These are phyloP conservation scores for Prolemur simus DNA, from an alignment of 2,113 vertebrate species.

Conservation along the genomic window DNA sequence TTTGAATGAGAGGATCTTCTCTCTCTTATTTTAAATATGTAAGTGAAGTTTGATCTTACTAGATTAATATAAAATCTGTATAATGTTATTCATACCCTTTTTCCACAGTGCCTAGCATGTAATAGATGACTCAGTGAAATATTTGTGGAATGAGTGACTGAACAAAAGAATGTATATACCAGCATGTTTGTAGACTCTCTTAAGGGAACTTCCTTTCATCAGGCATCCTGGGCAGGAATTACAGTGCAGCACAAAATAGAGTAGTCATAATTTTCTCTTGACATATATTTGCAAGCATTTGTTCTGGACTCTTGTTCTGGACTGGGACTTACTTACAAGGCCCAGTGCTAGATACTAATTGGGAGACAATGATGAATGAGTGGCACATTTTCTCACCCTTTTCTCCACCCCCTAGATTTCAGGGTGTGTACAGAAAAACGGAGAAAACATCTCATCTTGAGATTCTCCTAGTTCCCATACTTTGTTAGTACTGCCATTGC, in stretches of 20 bases:
- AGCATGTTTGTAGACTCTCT: not conserved
- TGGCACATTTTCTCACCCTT: not conserved
- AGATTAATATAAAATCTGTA: not conserved
- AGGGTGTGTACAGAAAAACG: not conserved
- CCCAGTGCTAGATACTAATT: not conserved
- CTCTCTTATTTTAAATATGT: not conserved
- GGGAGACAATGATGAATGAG: not conserved
- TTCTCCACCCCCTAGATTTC: not conserved
- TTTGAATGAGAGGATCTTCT: not conserved
- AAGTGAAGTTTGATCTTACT: slow-evolving; percentile 25
- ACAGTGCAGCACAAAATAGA: not conserved
- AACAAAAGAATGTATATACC: not conserved
- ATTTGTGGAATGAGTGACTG: not conserved
- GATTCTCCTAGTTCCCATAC: not conserved
- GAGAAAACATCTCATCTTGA: slow-evolving; percentile 1
- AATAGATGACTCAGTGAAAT: slow-evolving; percentile 9
- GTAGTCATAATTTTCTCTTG: slow-evolving; percentile 21
- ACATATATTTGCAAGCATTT: slow-evolving; percentile 8
- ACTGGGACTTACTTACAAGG: too few relatives aligned
- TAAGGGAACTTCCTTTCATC: not conserved
- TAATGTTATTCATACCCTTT: not conserved
- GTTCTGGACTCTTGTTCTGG: not conserved
- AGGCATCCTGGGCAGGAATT: not conserved
- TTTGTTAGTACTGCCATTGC: not conserved
- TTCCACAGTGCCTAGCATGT: not conserved